Conservation (phyloP, 2,888 invertebrate genomes). For the Synergus itoensis region DNA sequence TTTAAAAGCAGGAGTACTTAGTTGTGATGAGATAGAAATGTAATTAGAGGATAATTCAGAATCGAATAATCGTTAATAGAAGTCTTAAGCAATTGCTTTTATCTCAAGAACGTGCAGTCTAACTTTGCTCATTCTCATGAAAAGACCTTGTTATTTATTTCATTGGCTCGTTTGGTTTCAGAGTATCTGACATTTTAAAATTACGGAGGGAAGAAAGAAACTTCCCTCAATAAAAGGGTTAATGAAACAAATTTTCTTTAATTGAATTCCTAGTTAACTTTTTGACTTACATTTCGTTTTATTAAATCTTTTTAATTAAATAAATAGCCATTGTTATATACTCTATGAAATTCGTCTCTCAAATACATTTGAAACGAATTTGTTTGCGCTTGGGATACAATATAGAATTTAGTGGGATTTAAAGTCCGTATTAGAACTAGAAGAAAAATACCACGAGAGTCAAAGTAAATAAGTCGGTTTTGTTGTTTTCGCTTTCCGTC, state of each 20-base stretch:
- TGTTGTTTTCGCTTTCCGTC: constrained; percentile 21
- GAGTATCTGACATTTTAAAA: not conserved
- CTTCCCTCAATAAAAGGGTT: not conserved
- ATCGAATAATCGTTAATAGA: not conserved
- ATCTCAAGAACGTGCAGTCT: constrained; percentile 26
- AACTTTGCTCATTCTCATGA: constrained; percentile 16
- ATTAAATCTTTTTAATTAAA: too few relatives aligned
- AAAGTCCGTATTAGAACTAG: not conserved
- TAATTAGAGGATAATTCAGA: not conserved
- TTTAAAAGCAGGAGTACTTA: not conserved
- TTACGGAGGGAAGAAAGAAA: not conserved
- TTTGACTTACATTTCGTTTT: too few relatives aligned
- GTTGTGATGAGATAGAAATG: not conserved
- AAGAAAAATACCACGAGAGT: constrained; percentile 18
- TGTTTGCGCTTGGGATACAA: not conserved
- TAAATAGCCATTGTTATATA: too few relatives aligned
- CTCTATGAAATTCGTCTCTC: too few relatives aligned
- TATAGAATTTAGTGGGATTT: constrained; percentile 23
- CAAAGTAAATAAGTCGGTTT: constrained; percentile 13
- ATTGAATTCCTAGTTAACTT: not conserved
- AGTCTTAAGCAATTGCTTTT: not conserved
- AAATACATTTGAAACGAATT: not conserved
- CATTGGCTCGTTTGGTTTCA: not conserved
- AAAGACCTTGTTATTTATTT: constrained; percentile 28
- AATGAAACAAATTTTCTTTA: not conserved